phyloP scores from a whole-genome alignment of 2,888 invertebrate species.

The Xylota sylvarum region DNA sequence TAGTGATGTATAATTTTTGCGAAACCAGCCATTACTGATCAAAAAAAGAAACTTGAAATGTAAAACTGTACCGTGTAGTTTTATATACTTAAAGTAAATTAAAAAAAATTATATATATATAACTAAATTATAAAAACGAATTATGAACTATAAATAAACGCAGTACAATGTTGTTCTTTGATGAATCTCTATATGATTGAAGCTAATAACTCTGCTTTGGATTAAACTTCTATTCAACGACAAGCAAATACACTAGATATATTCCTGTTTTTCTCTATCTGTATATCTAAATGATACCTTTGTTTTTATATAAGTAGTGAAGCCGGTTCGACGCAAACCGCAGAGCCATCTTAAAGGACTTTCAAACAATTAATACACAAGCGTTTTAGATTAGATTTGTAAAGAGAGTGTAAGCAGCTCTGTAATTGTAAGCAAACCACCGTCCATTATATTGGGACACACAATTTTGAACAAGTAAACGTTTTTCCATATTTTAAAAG shows the following conservation, averaged over 20 bases:
- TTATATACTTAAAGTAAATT: not conserved
- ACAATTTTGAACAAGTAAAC: no score
- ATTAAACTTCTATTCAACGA: not conserved
- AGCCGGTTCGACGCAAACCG: no score
- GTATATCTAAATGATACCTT: no score
- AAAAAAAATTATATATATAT: constrained; percentile 2
- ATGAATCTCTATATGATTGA: not conserved
- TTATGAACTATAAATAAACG: not conserved
- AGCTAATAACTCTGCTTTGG: not conserved
- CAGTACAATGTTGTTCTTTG: not conserved
- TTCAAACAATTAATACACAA: no score
- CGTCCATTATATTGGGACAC: no score
- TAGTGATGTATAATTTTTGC: not conserved
- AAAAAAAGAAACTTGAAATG: constrained; percentile 20
- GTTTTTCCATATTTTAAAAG: no score
- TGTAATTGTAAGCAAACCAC: no score
- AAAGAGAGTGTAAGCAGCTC: no score
- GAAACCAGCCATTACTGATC: constrained; percentile 9
- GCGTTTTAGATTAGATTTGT: no score
- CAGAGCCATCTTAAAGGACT: no score
- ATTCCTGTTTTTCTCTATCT: no score
- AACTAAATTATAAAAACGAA: not conserved
- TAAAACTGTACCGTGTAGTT: constrained; percentile 36
- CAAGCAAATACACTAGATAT: not conserved
- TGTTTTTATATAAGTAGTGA: no score